phyloP scores from a whole-genome alignment of 2,797 vertebrate genomes.

The Hozukius guyotensis region DNA sequence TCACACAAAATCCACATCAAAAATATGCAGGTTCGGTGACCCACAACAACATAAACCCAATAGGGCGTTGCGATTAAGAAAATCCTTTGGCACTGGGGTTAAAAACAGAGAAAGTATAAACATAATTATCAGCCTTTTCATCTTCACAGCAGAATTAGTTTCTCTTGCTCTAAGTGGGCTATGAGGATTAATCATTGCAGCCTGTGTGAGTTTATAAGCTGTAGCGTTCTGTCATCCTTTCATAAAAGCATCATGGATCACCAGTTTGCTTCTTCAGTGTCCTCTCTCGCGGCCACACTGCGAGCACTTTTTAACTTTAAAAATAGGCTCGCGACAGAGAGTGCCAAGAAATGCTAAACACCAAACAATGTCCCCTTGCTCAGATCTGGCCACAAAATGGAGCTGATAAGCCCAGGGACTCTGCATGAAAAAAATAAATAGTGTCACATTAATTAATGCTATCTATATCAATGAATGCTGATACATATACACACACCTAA shows the following conservation, averaged over 20 bases:
- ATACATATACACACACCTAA: neutral
- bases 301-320: conserved; percentile 77
- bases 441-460: conserved; percentile 24
- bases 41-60: conserved; percentile 48
- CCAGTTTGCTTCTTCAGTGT: conserved; percentile 76
- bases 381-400: conserved; percentile 64
- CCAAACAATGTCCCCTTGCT: conserved; percentile 71
- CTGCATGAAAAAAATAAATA: conserved; percentile 9
- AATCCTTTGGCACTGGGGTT: conserved; percentile 53
- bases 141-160: conserved; percentile 67
- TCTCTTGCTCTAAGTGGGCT: conserved; percentile 63
- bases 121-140: conserved; percentile 72
- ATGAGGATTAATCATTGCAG: conserved; percentile 72
- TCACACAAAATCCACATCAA: conserved; percentile 53
- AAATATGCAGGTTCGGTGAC: conserved; percentile 57
- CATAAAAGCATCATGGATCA: conserved; percentile 82
- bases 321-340: conserved; percentile 73
- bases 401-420: conserved; percentile 44
- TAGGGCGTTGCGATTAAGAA: conserved; percentile 40
- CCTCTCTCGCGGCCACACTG: conserved; percentile 77
- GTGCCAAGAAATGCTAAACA: conserved; percentile 75
- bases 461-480: conserved; percentile 22
- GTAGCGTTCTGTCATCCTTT: conserved; percentile 74
- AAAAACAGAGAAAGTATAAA: conserved; percentile 64
- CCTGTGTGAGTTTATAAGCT: conserved; percentile 70